Evolutionary conservation across 92 coral and sea anemone species (phyloP).

Genomic region (Parazoanthus darwini): DNA sequence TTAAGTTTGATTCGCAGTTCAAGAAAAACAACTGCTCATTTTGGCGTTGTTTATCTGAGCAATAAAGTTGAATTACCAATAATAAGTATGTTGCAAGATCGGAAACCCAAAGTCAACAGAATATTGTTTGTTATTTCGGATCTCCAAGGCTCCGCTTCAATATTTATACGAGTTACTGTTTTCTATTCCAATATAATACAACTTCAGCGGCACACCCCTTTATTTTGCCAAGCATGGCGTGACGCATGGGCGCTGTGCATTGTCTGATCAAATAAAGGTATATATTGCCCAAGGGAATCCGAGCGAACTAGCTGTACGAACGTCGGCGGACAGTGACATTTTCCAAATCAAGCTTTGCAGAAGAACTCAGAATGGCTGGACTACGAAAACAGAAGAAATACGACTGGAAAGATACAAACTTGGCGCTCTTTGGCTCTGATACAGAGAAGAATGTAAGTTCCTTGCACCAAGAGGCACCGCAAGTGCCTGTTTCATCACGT

Average conservation of each 20-base stretch:
- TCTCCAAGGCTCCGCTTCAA: neutral
- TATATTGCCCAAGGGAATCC: neutral
- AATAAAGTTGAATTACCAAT: neutral
- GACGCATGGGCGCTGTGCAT: neutral
- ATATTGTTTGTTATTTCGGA: neutral
- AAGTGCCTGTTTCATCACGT: neutral
- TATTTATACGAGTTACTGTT: neutral
- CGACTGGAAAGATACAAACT: slow-evolving; percentile 88
- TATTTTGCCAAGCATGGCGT: neutral
- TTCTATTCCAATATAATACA: neutral
- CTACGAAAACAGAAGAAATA: slow-evolving; percentile 78
- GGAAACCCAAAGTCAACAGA: slow-evolving; percentile 1
- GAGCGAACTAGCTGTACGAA: neutral
- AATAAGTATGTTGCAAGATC: neutral
- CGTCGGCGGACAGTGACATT: too few relatives aligned
- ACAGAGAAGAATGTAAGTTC: slow-evolving; percentile 78
- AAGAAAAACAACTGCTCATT: too few relatives aligned
- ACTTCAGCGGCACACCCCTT: neutral
- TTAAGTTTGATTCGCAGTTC: too few relatives aligned
- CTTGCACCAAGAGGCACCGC: too few relatives aligned
- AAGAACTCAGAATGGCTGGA: slow-evolving; percentile 69
- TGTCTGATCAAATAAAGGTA: neutral
- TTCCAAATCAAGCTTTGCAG: neutral
- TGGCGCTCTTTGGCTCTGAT: slow-evolving; percentile 88
- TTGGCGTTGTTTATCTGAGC: neutral